phyloP scores from a whole-genome alignment of 2,797 vertebrate species.

The Sebastes elongatus region DNA sequence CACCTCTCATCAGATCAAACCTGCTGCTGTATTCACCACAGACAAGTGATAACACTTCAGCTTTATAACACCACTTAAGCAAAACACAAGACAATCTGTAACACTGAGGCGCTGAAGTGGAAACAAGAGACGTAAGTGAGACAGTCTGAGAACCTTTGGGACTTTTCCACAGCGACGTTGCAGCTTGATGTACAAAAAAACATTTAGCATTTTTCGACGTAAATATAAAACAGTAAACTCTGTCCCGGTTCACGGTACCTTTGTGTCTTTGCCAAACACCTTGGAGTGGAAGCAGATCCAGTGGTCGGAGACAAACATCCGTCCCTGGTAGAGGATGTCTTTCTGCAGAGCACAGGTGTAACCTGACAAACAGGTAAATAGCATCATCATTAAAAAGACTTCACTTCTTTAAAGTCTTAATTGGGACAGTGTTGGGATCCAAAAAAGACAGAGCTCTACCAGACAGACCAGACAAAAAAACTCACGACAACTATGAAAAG shows the following conservation, averaged over 20 bases:
- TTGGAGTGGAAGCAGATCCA: slow-evolving; percentile 96
- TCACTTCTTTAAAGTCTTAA: no score
- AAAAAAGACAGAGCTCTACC: no score
- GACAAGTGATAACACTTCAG: not conserved
- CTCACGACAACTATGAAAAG: not conserved
- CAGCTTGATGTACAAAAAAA: not conserved
- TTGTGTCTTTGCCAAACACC: slow-evolving; percentile 80
- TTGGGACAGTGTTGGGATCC: no score
- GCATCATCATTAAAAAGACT: not conserved
- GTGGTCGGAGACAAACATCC: slow-evolving; percentile 93
- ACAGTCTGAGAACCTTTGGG: not conserved
- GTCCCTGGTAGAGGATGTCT: slow-evolving; percentile 97
- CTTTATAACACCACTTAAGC: not conserved
- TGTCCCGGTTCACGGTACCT: slow-evolving; percentile 44
- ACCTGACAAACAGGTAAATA: slow-evolving; percentile 74
- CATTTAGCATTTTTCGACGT: not conserved
- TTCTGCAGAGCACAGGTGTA: slow-evolving; percentile 97
- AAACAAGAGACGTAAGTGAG: not conserved
- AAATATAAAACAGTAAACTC: not conserved
- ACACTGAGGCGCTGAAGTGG: not conserved
- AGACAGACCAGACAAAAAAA: not conserved
- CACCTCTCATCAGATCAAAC: not conserved
- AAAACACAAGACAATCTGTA: not conserved
- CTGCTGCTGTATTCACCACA: not conserved
- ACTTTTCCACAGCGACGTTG: not conserved